Percentiles rank a stretch among this genome's conserved stretches.
Conservation (phyloP, 2,888 invertebrate species). For the Deilephila elpenor region DNA sequence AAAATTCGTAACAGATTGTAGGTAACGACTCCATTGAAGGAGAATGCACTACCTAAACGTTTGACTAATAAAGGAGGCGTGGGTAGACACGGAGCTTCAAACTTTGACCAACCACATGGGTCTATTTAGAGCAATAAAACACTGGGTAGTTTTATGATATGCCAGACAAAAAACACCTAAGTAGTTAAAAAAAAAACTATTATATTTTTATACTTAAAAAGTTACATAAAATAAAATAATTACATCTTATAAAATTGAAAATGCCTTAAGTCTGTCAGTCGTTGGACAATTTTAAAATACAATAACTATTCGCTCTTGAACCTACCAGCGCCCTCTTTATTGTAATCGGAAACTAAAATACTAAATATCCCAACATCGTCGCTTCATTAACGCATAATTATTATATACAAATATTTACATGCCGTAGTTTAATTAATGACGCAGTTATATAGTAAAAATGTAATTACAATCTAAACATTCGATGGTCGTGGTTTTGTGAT, state of each 20-base stretch:
- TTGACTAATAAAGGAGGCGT: background rate
- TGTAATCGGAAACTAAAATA: conserved; percentile 11
- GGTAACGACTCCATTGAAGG: conserved; percentile 20
- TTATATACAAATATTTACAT: conserved; percentile 34
- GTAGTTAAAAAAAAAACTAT: no score
- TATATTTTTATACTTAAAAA: no score
- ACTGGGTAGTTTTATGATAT: no score
- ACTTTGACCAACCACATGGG: no score
- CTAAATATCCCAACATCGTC: conserved; percentile 19
- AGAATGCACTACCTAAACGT: conserved; percentile 17
- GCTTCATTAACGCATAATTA: conserved; percentile 5
- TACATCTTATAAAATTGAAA: background rate
- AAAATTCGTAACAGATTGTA: conserved; percentile 27
- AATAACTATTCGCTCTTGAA: background rate
- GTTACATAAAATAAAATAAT: no score
- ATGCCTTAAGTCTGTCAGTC: background rate
- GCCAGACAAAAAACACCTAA: no score
- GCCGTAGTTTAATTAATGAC: conserved; percentile 27
- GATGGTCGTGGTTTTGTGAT: conserved; percentile 19
- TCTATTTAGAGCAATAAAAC: no score
- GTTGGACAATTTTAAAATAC: background rate
- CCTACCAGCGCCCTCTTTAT: conserved; percentile 1
- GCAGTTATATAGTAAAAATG: conserved; percentile 7
- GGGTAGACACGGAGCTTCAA: background rate
- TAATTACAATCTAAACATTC: conserved; percentile 27